Evolutionary conservation across 2,113 vertebrate genomes (phyloP), one percentile per base, ranked within the genome.

Genomic region (Amphilophus citrinellus): DNA sequence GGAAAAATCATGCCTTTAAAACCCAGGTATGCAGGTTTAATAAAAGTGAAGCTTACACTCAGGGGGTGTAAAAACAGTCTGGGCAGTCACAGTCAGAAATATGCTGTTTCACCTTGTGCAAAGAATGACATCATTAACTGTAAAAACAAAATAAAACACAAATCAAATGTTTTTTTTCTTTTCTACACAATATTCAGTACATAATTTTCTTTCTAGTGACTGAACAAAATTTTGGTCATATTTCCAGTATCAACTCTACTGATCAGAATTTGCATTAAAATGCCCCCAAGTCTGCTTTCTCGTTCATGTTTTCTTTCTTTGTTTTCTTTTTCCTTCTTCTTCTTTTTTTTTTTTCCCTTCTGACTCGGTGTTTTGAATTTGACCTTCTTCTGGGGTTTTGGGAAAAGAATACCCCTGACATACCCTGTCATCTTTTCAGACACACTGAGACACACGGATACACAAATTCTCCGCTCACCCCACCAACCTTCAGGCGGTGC

Each of bases 401-500:
- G 11, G 81, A 85, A 80, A 81, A 85, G 80, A 92, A 90, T 88
- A 84, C 87, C 91, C 91, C 77, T 81, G 86, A 85, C 78, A 24
- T 89, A 77, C 53, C 81, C 89, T 91, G 89, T 93, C 93, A 89
- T 86, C 78, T 77, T 85, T 77, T 84, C 27, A 73, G 18, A 42
- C 58, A 76, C 65, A 71, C 66, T 5, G 24, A 53, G 44, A 71
- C 44, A 50, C 47, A 65, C 37, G 66, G 62, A 77, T 79, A 59
- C 79, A 85, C 39, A 63, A 75, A 80, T 73, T 35, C 61, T 62
- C 75, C 37, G 18, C 86, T 71, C 76, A 66, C 47, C 80, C 62
- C 65, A 66, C 77, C 62, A 81, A 86, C 91, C 94, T 93, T 86
- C 89, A 91, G 94, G 94, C 94, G 57, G 73, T 94, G 91, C 93